Evolutionary conservation across 30 jellyfish, hydroid and myxozoan species (phyloP).

Genomic region (Phacellophora camtschatica): DNA sequence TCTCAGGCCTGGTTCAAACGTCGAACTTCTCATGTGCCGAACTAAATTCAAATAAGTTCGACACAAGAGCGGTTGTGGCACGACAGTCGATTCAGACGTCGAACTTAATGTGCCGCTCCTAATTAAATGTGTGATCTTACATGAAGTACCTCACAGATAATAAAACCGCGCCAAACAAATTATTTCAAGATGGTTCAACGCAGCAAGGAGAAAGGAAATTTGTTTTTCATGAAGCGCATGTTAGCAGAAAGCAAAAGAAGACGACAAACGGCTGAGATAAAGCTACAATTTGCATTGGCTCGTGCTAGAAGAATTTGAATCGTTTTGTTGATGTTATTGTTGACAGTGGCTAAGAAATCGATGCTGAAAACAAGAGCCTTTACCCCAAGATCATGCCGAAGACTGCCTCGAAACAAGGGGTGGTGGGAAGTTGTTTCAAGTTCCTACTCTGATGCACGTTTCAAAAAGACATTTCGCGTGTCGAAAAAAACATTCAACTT

Average conservation of each 20-base stretch:
- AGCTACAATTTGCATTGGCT: neutral
- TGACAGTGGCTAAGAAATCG: neutral
- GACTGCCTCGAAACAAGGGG: slow-evolving; percentile 3
- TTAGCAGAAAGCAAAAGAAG: neutral
- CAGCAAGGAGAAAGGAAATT: neutral
- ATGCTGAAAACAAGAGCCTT: neutral
- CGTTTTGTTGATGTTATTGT: neutral
- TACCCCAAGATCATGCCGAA: neutral
- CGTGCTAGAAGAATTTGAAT: neutral
- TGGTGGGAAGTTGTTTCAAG: slow-evolving; percentile 20
- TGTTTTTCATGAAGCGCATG: neutral
- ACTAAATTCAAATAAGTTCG: neutral
- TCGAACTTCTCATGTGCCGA: slow-evolving; percentile 23
- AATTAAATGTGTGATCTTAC: neutral
- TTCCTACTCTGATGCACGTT: slow-evolving; percentile 7
- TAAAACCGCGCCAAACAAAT: neutral
- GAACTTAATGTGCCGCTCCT: neutral
- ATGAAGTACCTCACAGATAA: neutral
- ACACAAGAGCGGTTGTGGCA: neutral
- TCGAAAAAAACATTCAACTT: neutral
- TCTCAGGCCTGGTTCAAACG: slow-evolving; percentile 1
- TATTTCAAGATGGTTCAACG: neutral
- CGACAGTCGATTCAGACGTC: slow-evolving; percentile 5
- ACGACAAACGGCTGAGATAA: neutral
- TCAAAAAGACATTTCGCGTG: slow-evolving; percentile 17